These are phyloP conservation scores for Ormyrus thymus DNA, from an alignment of 2,888 invertebrate species.

Conservation along the genomic window DNA sequence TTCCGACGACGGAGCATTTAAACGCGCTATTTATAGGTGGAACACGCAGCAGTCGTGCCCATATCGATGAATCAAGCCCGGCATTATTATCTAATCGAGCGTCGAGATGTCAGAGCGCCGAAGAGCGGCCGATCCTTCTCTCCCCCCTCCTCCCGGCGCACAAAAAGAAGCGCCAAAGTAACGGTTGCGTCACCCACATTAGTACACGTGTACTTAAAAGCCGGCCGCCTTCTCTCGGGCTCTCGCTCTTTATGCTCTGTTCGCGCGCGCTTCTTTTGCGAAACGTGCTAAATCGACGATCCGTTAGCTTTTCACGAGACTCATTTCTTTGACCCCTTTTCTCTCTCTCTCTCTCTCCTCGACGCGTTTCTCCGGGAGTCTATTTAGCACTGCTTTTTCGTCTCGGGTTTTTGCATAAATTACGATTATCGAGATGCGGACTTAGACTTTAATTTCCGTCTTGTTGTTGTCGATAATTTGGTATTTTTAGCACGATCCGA, in stretches of 20 bases:
- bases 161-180: slow-evolving; percentile 35
- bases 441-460: no score
- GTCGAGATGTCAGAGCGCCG: not conserved
- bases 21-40: slow-evolving; percentile 26
- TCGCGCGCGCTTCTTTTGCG: slow-evolving; percentile 18
- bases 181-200: slow-evolving; percentile 49
- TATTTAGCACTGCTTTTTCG: not conserved
- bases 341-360: not conserved
- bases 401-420: no score
- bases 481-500: no score
- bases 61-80: slow-evolving; percentile 42
- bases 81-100: slow-evolving; percentile 45
- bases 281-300: slow-evolving; percentile 36
- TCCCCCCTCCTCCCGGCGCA: not conserved
- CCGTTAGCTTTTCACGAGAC: slow-evolving; percentile 35
- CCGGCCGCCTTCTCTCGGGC: not conserved
- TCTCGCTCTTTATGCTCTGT: not conserved
- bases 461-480: no score
- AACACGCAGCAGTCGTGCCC: not conserved
- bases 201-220: slow-evolving; percentile 27
- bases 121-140: not conserved
- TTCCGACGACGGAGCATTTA: not conserved
- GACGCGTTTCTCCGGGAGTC: not conserved
- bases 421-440: no score
- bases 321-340: slow-evolving; percentile 28